A percentile compares a stretch with the other conserved stretches of the same genome.
Conservation (phyloP, 2,113 vertebrate species). For the Pandion haliaetus region DNA sequence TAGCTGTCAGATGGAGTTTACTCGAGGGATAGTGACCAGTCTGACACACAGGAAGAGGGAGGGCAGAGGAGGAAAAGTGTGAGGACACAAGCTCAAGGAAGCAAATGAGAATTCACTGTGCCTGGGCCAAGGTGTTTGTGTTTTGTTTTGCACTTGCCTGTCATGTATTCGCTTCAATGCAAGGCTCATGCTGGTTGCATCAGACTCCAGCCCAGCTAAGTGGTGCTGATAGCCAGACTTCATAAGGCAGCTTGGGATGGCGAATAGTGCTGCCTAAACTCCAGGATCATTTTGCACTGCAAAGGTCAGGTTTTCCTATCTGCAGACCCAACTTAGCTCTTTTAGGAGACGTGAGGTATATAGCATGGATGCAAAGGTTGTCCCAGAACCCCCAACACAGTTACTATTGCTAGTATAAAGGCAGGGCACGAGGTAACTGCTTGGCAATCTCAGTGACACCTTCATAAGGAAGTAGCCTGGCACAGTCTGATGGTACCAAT, state of each 20-base stretch:
- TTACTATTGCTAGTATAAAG: neutral
- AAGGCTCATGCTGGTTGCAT: neutral
- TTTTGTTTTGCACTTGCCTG: neutral
- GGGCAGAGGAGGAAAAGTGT: neutral
- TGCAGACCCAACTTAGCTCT: neutral
- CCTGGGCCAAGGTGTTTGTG: neutral
- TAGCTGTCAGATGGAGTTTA: slow-evolving; percentile 8
- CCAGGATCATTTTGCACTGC: neutral
- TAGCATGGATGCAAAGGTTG: neutral
- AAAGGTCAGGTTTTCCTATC: neutral
- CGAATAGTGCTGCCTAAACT: neutral
- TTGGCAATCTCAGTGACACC: neutral
- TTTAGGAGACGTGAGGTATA: neutral
- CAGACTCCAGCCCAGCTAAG: neutral
- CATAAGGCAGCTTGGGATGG: neutral
- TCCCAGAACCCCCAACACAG: neutral
- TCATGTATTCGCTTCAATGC: neutral
- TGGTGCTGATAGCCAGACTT: neutral
- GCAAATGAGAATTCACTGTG: neutral
- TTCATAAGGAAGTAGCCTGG: neutral
- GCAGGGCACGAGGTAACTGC: neutral
- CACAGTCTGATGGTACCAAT: neutral
- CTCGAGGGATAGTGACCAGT: neutral
- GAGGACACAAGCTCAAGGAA: neutral
- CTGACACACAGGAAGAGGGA: neutral